Base-by-base conservation (phyloP, 2,113 vertebrate species). In the Alectura lathami region DNA sequence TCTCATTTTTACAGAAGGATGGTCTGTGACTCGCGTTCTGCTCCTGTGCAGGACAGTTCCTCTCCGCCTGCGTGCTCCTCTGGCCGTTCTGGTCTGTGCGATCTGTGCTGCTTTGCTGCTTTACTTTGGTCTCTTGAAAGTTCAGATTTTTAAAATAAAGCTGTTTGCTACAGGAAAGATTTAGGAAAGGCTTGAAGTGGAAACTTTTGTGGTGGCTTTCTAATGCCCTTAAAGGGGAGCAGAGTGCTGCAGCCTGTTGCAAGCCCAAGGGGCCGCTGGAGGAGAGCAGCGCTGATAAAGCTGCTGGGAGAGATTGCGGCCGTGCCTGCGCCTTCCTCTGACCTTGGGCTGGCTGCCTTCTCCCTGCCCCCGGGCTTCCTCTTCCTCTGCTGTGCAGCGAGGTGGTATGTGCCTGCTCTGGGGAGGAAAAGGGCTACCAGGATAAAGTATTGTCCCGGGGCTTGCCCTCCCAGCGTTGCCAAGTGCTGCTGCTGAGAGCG, bases 161-260 rank as follows among this genome's bases (percentile, higher is more conserved):
- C 45, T 10, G 7, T 48, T 67, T 1, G 0, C 17, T 27, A 2
- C 3, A 2, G 66, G 83, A n/a, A 30, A 63, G 29, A 2, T 18
- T 8, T 16, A 36, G 51, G 34, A 54, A 17, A 54, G 86, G 43
- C 40, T 76, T 7, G 1, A 12, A 59, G n/a, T 16, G 63, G 69
- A 30, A 51, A 24, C 13, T 11, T 4, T 0, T 17, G 17, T 29
- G 73, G 17, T 69, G 29, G 5, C 9, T 54, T 30, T 11, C 0
- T 60, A 4, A 9, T 6, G 5, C 38, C 23, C 3, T 8, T 18
- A 11, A 16, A 22, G 16, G 81, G 42, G 30, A 57, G 21, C 15
- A 8, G 43, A 38, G 3, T 40, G 0, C 40, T 15, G 3, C 8
- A 1, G 60, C 9, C n/a, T n/a, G 8, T 13, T 38, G 40, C 20